Base-by-base conservation (phyloP, 2,888 invertebrate genomes). In the Crossocerus cetratus region DNA sequence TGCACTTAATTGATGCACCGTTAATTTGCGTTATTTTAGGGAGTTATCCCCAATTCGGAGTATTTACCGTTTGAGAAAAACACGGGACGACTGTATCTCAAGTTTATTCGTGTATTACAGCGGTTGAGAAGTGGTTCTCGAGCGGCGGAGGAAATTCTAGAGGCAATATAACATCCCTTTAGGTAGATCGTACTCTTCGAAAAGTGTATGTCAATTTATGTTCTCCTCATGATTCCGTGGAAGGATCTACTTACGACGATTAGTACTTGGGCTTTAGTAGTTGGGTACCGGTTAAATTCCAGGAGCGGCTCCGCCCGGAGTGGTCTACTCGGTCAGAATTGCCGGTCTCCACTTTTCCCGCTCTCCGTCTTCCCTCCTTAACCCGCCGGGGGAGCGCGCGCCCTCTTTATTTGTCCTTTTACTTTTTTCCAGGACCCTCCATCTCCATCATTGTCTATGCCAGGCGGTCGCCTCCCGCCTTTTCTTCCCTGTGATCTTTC, bases 301-400 rank as follows among this genome's bases (percentile, higher is more conserved):
- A 63, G 13, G 42, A 45, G 54, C 44, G 43, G 60, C 57, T 61
- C 22, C 44, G 49, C 54, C 69, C 69, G 69, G 65, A 74, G 59
- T 54, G 55, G 65, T 66, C 74, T 65, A 69, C 68, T 65, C 65
- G 61, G 57, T 61, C 59, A 4, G 58, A 53, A 62, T 74, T 73
- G 65, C 65, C 73, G 20, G 60, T 43, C 65, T 56, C 58, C 65
- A n/a, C 63, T 71, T 57, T 66, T 54, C 42, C 43, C 11, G 13
- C n/a, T n/a, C 18, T 42, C 18, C 53, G 22, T 49, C 60, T 54
- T 65, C 49, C 54, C 59, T 66, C 67, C 20, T 22, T 65, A 13
- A 16, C 61, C 11, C 21, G 21, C 32, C 32, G 32, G 32, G 32
- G 32, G 23, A 32, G 23, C 23, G 11, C 0, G 2, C 23, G 8